Evolutionary conservation across 2,888 invertebrate species (phyloP).

Genomic region (Lymantria dispar): DNA sequence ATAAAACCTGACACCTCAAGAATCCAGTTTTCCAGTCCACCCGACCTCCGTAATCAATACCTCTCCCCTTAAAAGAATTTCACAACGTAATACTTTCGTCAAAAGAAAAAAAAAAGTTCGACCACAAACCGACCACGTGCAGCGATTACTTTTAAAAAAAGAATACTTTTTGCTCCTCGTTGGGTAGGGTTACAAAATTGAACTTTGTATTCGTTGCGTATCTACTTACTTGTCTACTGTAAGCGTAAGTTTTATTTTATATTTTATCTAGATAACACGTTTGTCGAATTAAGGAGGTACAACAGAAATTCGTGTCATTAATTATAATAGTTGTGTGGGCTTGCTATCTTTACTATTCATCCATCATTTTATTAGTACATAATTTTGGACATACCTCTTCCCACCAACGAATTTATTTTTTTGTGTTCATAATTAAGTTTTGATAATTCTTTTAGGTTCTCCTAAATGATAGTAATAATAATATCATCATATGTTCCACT

Average conservation of each 20-base stretch:
- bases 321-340: slow-evolving; percentile 29
- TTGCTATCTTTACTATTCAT: slow-evolving; percentile 13
- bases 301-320: slow-evolving; percentile 30
- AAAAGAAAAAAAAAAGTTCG: slow-evolving; percentile 58
- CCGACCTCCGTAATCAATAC: slow-evolving; percentile 55
- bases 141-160: slow-evolving; percentile 61
- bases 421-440: too few species aligned
- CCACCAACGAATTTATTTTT: too few species aligned
- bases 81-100: slow-evolving; percentile 71
- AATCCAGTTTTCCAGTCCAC: slow-evolving; percentile 27
- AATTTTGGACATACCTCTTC: too few species aligned
- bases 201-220: slow-evolving; percentile 63
- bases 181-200: slow-evolving; percentile 76
- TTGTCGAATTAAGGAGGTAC: slow-evolving; percentile 34
- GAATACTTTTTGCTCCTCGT: slow-evolving; percentile 66
- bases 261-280: slow-evolving; percentile 39
- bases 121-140: slow-evolving; percentile 81
- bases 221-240: slow-evolving; percentile 30
- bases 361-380: too few species aligned
- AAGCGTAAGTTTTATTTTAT: slow-evolving; percentile 20
- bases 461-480: too few species aligned
- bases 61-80: slow-evolving; percentile 57
- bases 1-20: slow-evolving; percentile 11
- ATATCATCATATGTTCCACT: too few species aligned
- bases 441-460: too few species aligned